Evolutionary conservation across 2,888 invertebrate genomes (phyloP), one percentile per base, ranked within the genome.

Genomic region (Mamestra brassicae): DNA sequence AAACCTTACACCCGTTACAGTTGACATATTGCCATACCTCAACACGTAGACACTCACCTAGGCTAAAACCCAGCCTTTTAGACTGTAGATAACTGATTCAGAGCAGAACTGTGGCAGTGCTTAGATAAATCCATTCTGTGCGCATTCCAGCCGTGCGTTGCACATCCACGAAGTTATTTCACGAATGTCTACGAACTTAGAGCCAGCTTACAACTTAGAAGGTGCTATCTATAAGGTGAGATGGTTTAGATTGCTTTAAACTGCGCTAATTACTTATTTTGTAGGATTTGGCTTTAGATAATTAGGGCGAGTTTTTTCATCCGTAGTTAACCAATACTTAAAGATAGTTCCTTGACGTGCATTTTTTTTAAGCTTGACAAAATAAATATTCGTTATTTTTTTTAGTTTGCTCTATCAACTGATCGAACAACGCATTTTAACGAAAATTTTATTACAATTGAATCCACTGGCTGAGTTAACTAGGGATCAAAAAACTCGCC

Each of bases 21-120:
- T 45, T 36, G 15, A 10, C 26, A 64, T 11, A 47, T 36, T 65
- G 26, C 26, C 36, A 69, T 50, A 65, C 47, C 65, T 47, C 65
- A 26, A 13, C 13, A 42, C 42, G 17, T 4, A 54, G 36, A 47
- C n/a, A 8, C 5, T n/a, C 0, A 26, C 13, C 15, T 65, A 38
- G 34, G 36, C 52, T 58, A 80, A 73, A 82, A 62, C 57, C n/a
- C 10, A 55, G 71, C 47, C 57, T 72, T 81, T 84, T 72, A 69
- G 63, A 73, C 70, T 86, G 81, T 66, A 76, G 61, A 84, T 76
- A 85, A 86, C 81, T 81, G 81, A 85, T 85, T 84, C 54, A 38
- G 70, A 69, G 50, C 64, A 54, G 68, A 61, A 55, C 78, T 52
- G 47, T 60, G 36, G 62, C 69, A 58, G 54, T 57, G 64, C 71